Evolutionary conservation across 2,888 invertebrate genomes (phyloP), one percentile per base, ranked within the genome.

Genomic region (Auanema sp.): DNA sequence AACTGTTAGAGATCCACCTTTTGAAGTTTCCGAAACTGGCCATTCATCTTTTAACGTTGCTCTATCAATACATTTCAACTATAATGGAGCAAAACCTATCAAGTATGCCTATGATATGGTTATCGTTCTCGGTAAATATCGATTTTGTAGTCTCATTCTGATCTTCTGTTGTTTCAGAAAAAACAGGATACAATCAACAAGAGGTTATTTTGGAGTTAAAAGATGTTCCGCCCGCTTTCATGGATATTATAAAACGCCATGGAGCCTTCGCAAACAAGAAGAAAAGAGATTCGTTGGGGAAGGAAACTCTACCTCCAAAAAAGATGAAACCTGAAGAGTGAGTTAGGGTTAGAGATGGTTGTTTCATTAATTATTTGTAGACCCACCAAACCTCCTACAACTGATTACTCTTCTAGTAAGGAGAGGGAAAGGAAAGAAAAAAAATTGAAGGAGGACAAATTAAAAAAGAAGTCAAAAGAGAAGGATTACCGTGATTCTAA

Each of bases 21-120:
- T 63, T 54, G 52, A 63, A 40, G 58, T 58, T 12, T 49, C 56
- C 4, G 63, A 63, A 24, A 58, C 58, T 5, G 58, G 58, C 24
- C 58, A 52, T 50, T 58, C 53, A 18, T 58, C 58, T 8, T 63
- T 63, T 40, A 12, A 23, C 23, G 41, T 44, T 2, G 8, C 12
- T 14, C 12, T 63, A 8, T 41, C 55, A 21, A 58, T 63, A 0
- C 40, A 52, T 51, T 63, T 63, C 40, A 54, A 51, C 43, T 58
- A 52, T 43, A 58, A 58, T 8, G 63, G 63, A 24, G 58, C 63
- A 10, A 63, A 63, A 53, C 18, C 63, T 11, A 42, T 62, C 24
- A 62, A 62, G 23, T 57, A 57, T 25, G 21, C 42, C 24, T 62
- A 62, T 23, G 62, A 62, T 40, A 62, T 62, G 62, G 11, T 51